Conservation (phyloP, 2,797 vertebrate species). For the Poeciliopsis infans region DNA sequence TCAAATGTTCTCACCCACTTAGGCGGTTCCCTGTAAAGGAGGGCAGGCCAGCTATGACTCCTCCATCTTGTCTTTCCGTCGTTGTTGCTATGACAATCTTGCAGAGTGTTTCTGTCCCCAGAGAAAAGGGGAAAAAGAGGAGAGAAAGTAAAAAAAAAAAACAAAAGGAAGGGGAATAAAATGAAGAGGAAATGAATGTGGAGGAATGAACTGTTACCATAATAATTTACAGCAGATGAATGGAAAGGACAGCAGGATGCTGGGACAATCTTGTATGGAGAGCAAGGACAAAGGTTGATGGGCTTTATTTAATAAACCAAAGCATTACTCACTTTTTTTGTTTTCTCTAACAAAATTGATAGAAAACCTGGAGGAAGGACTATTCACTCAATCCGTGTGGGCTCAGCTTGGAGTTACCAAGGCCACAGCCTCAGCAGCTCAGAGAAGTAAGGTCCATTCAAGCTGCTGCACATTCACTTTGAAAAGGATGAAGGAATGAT, state of each 20-base stretch:
- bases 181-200: slow-evolving; percentile 29
- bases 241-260: slow-evolving; percentile 7
- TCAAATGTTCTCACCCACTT: slow-evolving; percentile 41
- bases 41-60: slow-evolving; percentile 63
- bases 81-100: slow-evolving; percentile 84
- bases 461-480: slow-evolving; percentile 23
- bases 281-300: slow-evolving; percentile 38
- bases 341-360: slow-evolving; percentile 27
- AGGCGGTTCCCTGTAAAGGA: slow-evolving; percentile 52
- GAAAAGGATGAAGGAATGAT: slow-evolving; percentile 37
- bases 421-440: slow-evolving; percentile 51
- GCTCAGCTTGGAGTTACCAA: slow-evolving; percentile 52
- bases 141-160: slow-evolving; percentile 50
- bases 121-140: slow-evolving; percentile 57
- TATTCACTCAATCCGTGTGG: slow-evolving; percentile 44
- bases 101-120: slow-evolving; percentile 69
- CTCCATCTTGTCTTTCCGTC: slow-evolving; percentile 78
- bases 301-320: slow-evolving; percentile 33
- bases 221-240: slow-evolving; percentile 28
- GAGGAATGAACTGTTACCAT: slow-evolving; percentile 31
- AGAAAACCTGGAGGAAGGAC: slow-evolving; percentile 45
- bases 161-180: slow-evolving; percentile 27
- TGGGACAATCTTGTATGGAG: slow-evolving; percentile 20
- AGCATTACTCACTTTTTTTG: slow-evolving; percentile 34
- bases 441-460: slow-evolving; percentile 43